These are phyloP conservation scores for Dendrophyllia cribrosa DNA, from an alignment of 64 coral and sea anemone species.

Conservation along the genomic window DNA sequence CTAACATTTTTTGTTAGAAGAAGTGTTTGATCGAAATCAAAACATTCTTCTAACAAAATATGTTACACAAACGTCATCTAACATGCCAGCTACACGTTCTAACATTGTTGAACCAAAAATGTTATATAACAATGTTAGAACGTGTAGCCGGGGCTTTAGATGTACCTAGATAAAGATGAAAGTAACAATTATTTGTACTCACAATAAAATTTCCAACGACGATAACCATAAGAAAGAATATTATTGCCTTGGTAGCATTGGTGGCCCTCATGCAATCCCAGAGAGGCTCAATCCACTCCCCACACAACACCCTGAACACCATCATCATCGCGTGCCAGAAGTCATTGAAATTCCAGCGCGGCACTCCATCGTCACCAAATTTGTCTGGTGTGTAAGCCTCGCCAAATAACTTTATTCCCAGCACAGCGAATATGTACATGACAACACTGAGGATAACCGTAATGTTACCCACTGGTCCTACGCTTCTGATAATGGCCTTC, in stretches of 20 bases:
- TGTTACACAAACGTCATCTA: too few species aligned
- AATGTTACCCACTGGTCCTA: constrained; percentile 79
- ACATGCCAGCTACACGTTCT: too few species aligned
- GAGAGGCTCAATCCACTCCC: constrained; percentile 90
- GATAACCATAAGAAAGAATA: constrained; percentile 75
- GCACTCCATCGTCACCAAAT: constrained; percentile 63
- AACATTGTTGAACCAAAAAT: too few species aligned
- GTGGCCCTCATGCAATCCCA: constrained; percentile 89
- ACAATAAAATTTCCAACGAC: constrained; percentile 88
- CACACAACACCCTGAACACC: constrained; percentile 83
- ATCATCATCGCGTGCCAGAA: constrained; percentile 90
- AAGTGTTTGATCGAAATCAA: too few species aligned
- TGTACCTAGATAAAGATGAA: too few species aligned
- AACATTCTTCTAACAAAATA: too few species aligned
- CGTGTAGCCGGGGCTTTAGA: too few species aligned
- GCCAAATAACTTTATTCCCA: constrained; percentile 85
- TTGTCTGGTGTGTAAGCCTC: constrained; percentile 64
- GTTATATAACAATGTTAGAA: too few species aligned
- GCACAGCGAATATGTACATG: constrained; percentile 88
- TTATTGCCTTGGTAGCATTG: constrained; percentile 9
- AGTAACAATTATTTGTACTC: background rate
- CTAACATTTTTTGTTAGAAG: too few species aligned
- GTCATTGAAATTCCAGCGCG: constrained; percentile 91
- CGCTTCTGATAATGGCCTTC: constrained; percentile 66
- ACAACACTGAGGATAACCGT: constrained; percentile 77